Evolutionary conservation across 2,797 vertebrate species (phyloP).

Genomic region (Siniperca scherzeri): DNA sequence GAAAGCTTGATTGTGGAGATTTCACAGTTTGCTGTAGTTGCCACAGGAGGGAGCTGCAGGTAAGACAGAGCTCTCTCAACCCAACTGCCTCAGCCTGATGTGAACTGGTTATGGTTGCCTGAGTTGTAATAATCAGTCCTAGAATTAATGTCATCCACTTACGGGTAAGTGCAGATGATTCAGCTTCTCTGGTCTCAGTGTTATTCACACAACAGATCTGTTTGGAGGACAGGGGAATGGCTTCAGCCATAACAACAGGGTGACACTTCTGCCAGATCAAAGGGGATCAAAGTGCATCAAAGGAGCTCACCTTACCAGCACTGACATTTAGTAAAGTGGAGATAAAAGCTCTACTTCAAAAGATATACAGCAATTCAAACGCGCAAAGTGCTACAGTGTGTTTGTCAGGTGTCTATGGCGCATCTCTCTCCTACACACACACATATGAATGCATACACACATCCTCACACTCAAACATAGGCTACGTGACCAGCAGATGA

Average conservation of each 20-base stretch:
- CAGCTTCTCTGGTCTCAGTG: conserved; percentile 59
- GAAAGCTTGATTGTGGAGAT: background rate
- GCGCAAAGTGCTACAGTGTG: conserved; percentile 63
- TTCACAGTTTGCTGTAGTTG: background rate
- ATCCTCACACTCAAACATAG: conserved; percentile 18
- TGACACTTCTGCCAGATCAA: conserved; percentile 82
- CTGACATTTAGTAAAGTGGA: conserved; percentile 81
- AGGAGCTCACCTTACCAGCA: conserved; percentile 76
- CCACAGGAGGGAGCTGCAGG: conserved; percentile 75
- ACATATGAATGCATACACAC: background rate
- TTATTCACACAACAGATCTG: conserved; percentile 78
- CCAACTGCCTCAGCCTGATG: background rate
- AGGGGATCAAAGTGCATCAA: conserved; percentile 81
- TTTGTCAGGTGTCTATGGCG: conserved; percentile 68
- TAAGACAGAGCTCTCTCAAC: conserved; percentile 18
- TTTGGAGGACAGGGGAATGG: conserved; percentile 69
- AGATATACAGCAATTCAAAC: conserved; percentile 76
- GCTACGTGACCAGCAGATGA: conserved; percentile 74
- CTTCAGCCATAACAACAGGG: conserved; percentile 79
- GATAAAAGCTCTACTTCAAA: conserved; percentile 84
- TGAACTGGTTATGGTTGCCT: conserved; percentile 38
- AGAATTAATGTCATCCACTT: conserved; percentile 62
- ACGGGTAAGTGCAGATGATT: conserved; percentile 70
- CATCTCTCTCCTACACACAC: conserved; percentile 10
- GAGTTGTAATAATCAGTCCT: conserved; percentile 54